Evolutionary conservation across 2,797 vertebrate species (phyloP).

Genomic region (Macropodus opercularis): DNA sequence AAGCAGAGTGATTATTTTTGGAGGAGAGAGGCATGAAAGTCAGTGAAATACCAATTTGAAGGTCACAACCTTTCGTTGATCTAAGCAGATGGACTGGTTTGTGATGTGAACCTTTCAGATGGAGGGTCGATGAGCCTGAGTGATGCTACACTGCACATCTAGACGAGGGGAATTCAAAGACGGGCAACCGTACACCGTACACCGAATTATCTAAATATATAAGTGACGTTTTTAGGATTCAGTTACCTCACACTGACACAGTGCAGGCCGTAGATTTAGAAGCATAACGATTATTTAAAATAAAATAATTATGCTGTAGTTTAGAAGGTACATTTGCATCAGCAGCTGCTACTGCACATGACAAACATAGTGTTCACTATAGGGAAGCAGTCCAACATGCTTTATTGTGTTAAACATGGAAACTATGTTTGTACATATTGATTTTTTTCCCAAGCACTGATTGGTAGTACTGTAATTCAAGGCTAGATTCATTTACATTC

Average conservation of each 20-base stretch:
- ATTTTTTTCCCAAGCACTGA: no score
- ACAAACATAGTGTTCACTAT: background rate
- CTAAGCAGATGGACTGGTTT: slow-evolving; percentile 68
- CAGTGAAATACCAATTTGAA: slow-evolving; percentile 77
- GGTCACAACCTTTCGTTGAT: slow-evolving; percentile 78
- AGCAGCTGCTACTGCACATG: background rate
- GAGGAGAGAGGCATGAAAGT: slow-evolving; percentile 69
- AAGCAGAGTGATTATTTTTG: slow-evolving; percentile 54
- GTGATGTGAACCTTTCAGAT: slow-evolving; percentile 73
- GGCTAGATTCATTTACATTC: no score
- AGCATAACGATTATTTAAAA: background rate
- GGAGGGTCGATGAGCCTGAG: slow-evolving; percentile 48
- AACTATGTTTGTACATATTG: no score
- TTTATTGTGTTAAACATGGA: no score
- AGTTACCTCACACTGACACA: slow-evolving; percentile 1
- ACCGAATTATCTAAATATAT: slow-evolving; percentile 28
- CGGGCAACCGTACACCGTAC: slow-evolving; percentile 6
- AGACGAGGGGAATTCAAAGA: slow-evolving; percentile 35
- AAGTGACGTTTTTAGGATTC: background rate
- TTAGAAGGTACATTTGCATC: background rate
- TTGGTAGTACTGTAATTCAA: no score
- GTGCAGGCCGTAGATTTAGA: background rate
- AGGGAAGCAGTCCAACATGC: no score
- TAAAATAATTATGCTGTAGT: no score
- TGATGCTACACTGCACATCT: slow-evolving; percentile 19